phyloP scores from a whole-genome alignment of 2,113 vertebrate species.

The Caranx melampygus region DNA sequence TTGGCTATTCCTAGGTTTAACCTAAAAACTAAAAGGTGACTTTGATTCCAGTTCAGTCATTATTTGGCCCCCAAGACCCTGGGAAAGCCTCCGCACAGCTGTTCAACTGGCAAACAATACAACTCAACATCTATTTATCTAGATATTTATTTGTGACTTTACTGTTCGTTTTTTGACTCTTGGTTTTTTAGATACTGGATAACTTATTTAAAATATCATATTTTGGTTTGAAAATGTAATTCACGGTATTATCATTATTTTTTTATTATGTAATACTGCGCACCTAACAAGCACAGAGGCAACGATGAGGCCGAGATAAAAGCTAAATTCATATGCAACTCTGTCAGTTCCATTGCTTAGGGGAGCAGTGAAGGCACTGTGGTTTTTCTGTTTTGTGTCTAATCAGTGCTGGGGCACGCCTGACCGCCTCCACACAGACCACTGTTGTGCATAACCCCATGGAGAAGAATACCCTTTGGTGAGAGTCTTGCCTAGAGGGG shows the following conservation, averaged over 20 bases:
- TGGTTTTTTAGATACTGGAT: neutral
- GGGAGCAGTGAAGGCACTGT: constrained; percentile 50
- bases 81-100: neutral
- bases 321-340: constrained; percentile 30
- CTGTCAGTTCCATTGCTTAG: constrained; percentile 28
- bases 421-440: constrained; percentile 67
- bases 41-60: neutral
- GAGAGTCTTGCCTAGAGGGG: constrained; percentile 54
- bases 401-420: constrained; percentile 70
- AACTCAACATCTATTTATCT: neutral
- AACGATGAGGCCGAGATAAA: constrained; percentile 8
- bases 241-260: neutral
- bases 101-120: neutral
- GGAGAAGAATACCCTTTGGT: constrained; percentile 58
- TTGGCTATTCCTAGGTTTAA: constrained; percentile 60
- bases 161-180: neutral
- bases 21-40: constrained; percentile 59
- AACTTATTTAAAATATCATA: neutral
- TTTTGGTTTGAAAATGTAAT: neutral
- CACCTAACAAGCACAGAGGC: constrained; percentile 1
- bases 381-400: constrained; percentile 76
- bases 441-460: constrained; percentile 62
- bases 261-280: neutral
- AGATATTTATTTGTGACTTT: neutral
- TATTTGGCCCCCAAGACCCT: neutral